Evolutionary conservation across 1,140 invertebrate species (phyloP).

Genomic region (Caenorhabditis latens): DNA sequence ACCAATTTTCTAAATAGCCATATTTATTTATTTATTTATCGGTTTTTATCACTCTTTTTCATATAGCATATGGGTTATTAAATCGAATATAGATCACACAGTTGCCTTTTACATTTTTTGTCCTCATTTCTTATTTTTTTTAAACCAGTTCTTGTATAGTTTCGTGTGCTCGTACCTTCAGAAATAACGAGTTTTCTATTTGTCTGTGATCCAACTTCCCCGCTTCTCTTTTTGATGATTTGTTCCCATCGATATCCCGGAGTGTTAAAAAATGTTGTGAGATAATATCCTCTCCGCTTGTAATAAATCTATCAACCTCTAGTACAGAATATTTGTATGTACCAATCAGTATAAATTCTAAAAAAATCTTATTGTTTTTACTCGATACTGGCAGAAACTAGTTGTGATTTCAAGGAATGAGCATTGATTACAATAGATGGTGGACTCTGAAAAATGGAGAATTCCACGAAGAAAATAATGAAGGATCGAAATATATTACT

Average conservation of each 20-base stretch:
- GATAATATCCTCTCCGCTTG: background rate
- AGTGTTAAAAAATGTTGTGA: constrained; percentile 38
- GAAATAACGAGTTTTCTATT: background rate
- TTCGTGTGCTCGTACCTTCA: constrained; percentile 14
- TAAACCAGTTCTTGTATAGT: constrained; percentile 14
- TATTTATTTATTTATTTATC: constrained; percentile 45
- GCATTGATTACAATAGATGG: constrained; percentile 17
- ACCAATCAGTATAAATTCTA: background rate
- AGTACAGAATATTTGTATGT: background rate
- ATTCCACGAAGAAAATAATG: background rate
- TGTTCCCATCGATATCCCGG: constrained; percentile 10
- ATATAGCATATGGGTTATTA: constrained; percentile 33
- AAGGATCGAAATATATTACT: background rate
- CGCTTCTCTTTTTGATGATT: constrained; percentile 23
- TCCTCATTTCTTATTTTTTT: background rate
- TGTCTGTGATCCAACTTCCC: constrained; percentile 31
- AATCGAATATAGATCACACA: background rate
- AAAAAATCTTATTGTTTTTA: background rate
- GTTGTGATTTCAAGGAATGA: background rate
- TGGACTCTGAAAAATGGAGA: background rate
- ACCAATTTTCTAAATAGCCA: background rate
- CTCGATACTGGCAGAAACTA: background rate
- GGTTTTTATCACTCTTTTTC: constrained; percentile 1
- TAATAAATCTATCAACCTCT: constrained; percentile 27
- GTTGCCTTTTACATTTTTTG: constrained; percentile 14